Evolutionary conservation across 2,113 vertebrate species (phyloP), one percentile per base, ranked within the genome.

Genomic region (Cyanoramphus novaezelandiae): DNA sequence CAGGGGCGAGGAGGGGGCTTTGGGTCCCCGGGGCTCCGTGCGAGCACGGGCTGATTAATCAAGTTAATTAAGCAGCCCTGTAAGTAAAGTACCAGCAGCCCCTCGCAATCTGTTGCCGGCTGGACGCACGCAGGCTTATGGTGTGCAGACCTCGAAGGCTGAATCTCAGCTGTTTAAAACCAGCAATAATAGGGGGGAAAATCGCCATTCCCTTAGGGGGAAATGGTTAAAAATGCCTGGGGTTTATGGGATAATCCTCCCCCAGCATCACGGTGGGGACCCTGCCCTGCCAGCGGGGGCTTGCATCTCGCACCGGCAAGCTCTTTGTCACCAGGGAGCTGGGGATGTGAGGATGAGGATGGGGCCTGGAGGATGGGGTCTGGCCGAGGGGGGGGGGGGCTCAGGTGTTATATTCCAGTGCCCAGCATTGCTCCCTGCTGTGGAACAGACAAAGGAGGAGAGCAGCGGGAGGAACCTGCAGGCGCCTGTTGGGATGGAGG

Each of bases 41-140:
- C 2, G 47, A 92, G 44, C 43, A 33, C 2, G 5, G 69, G 68
- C 85, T 93, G 95, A 86, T 97, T 96, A 93, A 96, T 93, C 76
- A 80, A 90, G 86, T 95, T 93, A 92, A 96, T 93, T 93, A 94
- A 90, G 71, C 88, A 80, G 95, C 57, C 82, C 46, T 74, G 82
- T 85, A 82, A 95, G 93, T 91, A 90, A 90, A 80, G 94, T 65
- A 75, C 46, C 86, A 91, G 89, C 91, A 70, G 89, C 91, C 89
- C 55, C 93, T 95, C 7, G 12, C 93, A 93, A 90, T 90, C 93
- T 95, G 94, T 89, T 92, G 74, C 77, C 6, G 49, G 67, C 57
- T 90, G 33, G 70, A 71, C 76, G 82, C 75, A 2, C 4, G 2
- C 35, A 82, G 95, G 9, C 86, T 89, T 87, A 39, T 2, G 43